Conservation (phyloP, 35 echinoderm and acorn worm genomes). For the Diadema setosum region DNA sequence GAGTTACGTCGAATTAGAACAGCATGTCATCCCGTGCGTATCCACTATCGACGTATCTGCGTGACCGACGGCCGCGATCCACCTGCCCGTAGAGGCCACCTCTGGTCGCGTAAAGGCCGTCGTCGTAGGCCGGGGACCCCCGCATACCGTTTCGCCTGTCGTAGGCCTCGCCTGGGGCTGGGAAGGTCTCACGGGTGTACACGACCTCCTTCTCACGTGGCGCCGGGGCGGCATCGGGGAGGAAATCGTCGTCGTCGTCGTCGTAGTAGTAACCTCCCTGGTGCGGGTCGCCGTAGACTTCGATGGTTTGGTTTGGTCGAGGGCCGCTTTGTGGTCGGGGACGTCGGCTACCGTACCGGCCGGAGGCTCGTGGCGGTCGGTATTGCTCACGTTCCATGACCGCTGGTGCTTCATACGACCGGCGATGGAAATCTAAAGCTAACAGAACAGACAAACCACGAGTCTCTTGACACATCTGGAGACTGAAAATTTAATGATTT, state of each 20-base stretch:
- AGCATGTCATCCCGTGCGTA: slow-evolving; percentile 8
- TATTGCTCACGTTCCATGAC: slow-evolving; percentile 6
- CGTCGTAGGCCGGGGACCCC: neutral
- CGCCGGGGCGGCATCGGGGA: neutral
- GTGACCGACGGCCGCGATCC: slow-evolving; percentile 1
- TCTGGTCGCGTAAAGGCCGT: neutral
- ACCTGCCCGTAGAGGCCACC: neutral
- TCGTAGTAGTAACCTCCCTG: slow-evolving; percentile 5
- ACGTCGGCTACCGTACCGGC: neutral
- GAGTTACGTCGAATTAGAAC: neutral
- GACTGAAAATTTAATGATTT: no score
- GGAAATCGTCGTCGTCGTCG: neutral
- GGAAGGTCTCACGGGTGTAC: neutral
- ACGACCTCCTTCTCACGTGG: neutral
- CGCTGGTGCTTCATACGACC: neutral
- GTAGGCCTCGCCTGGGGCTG: neutral
- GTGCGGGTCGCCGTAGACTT: slow-evolving; percentile 21
- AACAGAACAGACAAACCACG: no score
- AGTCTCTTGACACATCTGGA: no score
- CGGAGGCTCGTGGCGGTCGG: neutral
- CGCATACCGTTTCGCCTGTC: neutral
- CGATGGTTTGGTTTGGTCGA: slow-evolving; percentile 1
- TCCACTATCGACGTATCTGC: neutral
- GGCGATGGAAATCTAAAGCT: neutral
- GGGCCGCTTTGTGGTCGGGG: neutral